A percentile compares a stretch with the other conserved stretches of the same genome.
phyloP scores from a whole-genome alignment of 2,797 vertebrate genomes.

The Liasis olivaceus region DNA sequence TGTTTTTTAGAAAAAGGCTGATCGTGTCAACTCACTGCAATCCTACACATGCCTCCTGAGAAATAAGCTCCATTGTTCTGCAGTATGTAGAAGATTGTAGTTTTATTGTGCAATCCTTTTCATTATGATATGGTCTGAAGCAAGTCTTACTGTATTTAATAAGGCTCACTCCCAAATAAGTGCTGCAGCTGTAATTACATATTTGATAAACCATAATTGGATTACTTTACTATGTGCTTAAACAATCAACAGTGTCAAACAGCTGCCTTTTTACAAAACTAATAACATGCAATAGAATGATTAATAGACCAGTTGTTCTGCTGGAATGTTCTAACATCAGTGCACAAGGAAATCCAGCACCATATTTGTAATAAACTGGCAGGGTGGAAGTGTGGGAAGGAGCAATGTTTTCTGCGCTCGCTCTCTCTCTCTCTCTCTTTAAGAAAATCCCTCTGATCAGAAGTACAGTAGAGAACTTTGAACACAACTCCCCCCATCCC shows the following conservation, averaged over 20 bases:
- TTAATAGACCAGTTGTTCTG: background rate
- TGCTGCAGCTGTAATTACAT: background rate
- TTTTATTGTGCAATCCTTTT: background rate
- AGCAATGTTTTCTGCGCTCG: background rate
- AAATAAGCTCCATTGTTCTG: background rate
- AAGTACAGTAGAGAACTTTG: background rate
- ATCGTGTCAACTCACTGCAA: background rate
- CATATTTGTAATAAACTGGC: background rate
- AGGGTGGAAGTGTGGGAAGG: background rate
- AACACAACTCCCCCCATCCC: background rate
- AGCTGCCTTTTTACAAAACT: background rate
- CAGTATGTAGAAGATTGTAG: background rate
- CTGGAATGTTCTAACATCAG: background rate
- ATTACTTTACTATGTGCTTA: background rate
- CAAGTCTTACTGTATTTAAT: background rate
- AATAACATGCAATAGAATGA: background rate
- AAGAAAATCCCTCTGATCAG: too few relatives aligned
- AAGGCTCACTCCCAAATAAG: background rate
- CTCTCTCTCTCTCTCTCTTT: too few relatives aligned
- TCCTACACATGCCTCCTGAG: background rate
- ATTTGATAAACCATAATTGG: constrained; percentile 1
- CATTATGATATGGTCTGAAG: background rate
- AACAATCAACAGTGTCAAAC: background rate
- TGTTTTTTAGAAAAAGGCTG: background rate
- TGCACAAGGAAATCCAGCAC: background rate